phyloP scores from a whole-genome alignment of 2,797 vertebrate species.

The Sylvia borin region DNA sequence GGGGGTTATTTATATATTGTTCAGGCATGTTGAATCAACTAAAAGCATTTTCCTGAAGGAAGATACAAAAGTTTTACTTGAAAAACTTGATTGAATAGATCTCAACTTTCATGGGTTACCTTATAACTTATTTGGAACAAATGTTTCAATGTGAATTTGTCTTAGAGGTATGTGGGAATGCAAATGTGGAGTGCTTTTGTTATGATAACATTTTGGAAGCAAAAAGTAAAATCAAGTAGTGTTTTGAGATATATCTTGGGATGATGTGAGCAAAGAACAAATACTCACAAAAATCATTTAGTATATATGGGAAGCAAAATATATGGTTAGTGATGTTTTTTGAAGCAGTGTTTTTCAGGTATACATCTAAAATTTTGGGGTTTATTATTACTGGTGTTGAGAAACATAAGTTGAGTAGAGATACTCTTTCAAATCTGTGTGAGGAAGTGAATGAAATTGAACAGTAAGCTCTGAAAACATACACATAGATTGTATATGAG shows the following conservation, averaged over 20 bases:
- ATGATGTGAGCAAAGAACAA: background rate
- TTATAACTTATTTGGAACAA: background rate
- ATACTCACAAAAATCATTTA: background rate
- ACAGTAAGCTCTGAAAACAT: background rate
- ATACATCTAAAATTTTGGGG: background rate
- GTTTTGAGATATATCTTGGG: background rate
- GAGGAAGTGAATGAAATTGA: background rate
- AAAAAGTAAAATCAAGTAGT: background rate
- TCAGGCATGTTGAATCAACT: background rate
- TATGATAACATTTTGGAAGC: background rate
- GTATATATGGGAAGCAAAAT: background rate
- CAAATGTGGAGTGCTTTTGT: rapidly evolving
- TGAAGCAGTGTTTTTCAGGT: background rate
- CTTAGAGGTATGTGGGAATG: background rate
- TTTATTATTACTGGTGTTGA: background rate
- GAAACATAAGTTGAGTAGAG: background rate
- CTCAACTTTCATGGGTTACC: background rate
- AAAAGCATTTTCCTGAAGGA: background rate
- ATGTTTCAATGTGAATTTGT: background rate
- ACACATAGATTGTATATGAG: background rate
- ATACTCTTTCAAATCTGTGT: background rate
- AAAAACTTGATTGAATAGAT: background rate
- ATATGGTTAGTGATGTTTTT: background rate
- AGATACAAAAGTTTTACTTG: background rate
- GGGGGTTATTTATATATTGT: background rate